Base-by-base conservation (phyloP, 2,888 invertebrate genomes). In the Melikaiella ostensackeni region DNA sequence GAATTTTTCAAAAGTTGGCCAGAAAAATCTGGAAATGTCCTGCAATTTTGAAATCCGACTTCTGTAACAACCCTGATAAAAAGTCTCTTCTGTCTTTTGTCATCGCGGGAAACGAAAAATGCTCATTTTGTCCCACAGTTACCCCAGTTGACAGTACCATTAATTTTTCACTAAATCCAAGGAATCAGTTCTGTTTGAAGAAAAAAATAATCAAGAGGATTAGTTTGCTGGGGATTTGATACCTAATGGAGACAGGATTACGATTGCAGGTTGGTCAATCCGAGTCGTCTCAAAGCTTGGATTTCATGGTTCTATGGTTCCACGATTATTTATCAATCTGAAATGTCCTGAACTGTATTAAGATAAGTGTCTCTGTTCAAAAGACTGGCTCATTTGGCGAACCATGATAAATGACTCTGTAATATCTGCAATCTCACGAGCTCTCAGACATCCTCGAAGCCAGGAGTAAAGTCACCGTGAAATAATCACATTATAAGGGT, bases 381-480 rank as follows among this genome's bases (percentile, higher is more conserved):
- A 50, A 50, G 46, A 30, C 70, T 21, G 30, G 30, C 70, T 70
- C 50, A 70, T 70, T 70, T 70, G 50, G 70, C 70, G 30, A 70
- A 70, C 70, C 70, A 30, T 70, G 70, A 70, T 70, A 50, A 70
- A 70, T 70, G 70, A 70, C 70, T 70, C 70, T 27, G 70, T 64
- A 63, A 64, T 63, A 78, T 80, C 81, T 75, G 78, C 76, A 70
- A 80, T 83, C 81, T 80, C 80, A 79, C 79, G 75, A 78, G 74
- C 77, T 77, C 77, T 76, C 76, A 77, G 81, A 74, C 76, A 73
- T 80, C 70, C 83, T 80, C 75, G 79, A 76, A 66, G 35, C 76
- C 75, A 75, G 79, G 61, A 70, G 80, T 79, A 85, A 85, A 84
- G 82, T 84, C 83, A 82, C 82, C 83, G 84, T 81, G 82, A 82